These are phyloP conservation scores for Drosophila borealis DNA, from an alignment of 2,888 invertebrate species.

Conservation along the genomic window DNA sequence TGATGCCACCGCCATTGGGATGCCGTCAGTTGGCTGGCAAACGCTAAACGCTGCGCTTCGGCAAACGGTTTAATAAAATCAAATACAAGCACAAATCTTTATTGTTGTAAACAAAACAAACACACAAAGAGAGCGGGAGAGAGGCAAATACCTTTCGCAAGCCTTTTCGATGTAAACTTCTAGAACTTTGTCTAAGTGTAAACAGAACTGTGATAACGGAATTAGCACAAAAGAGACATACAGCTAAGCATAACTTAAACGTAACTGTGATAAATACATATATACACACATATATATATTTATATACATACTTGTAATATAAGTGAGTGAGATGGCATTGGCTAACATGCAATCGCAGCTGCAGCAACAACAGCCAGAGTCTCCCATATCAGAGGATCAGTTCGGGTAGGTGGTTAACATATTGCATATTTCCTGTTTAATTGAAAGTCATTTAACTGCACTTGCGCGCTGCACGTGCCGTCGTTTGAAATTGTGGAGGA, in stretches of 20 bases:
- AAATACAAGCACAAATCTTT: constrained; percentile 34
- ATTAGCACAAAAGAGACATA: constrained; percentile 25
- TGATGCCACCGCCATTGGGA: constrained; percentile 57
- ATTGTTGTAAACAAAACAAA: constrained; percentile 42
- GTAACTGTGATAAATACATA: constrained; percentile 51
- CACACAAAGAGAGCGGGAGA: constrained; percentile 14
- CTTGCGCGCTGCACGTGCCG: constrained; percentile 49
- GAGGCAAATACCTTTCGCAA: constrained; percentile 36
- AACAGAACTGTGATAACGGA: constrained; percentile 71
- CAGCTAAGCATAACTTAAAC: constrained; percentile 32
- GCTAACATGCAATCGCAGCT: constrained; percentile 30
- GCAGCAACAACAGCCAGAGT: constrained; percentile 3
- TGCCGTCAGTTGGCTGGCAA: constrained; percentile 69
- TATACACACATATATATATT: constrained; percentile 11
- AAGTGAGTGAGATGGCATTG: constrained; percentile 20
- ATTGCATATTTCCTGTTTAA: constrained; percentile 8
- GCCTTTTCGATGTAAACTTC: constrained; percentile 68
- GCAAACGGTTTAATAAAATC: constrained; percentile 39
- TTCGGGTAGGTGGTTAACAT: constrained; percentile 41
- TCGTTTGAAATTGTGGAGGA: constrained; percentile 33
- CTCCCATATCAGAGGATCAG: constrained; percentile 33
- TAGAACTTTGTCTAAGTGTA: constrained; percentile 46
- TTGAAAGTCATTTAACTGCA: constrained; percentile 16
- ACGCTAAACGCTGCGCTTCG: constrained; percentile 65
- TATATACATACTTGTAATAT: constrained; percentile 19